Base-by-base conservation (phyloP, 2,113 vertebrate genomes). In the Platichthys stellatus region DNA sequence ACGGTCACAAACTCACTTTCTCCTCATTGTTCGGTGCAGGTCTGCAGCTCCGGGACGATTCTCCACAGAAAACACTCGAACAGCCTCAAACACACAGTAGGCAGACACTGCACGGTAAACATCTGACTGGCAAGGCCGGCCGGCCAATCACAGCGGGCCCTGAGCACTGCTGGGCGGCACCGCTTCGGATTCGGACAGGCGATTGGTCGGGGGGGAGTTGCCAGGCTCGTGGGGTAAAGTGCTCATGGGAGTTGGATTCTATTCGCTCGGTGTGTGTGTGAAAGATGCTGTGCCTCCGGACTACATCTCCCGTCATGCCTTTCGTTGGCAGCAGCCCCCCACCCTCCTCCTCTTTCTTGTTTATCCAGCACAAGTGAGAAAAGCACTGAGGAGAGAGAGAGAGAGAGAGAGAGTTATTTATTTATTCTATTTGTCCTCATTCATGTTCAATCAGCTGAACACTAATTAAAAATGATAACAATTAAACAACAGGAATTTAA, bases 1-100 rank as follows among this genome's bases (percentile, higher is more conserved):
- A 93, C 51, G 47, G 1, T 26, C 8, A 66, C 2, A 86, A 87
- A 94, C 93, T 93, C 84, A 94, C 94, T 90, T 89, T 86, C 87
- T 91, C 84, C 82, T 84, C 91, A 93, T 93, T 90, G 61, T 93
- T 85, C 45, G 80, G 63, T 47, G 78, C 76, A 63, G 64, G 68
- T 89, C 83, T 79, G 53, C 70, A 17, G 63, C 77, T 51, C 59
- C 51, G 69, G 81, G 72, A 88, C 73, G 62, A 59, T 70, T 89
- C 40, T 12, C 12, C 11, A 11, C 11, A 43, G 40, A 43, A 12
- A 13, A 43, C 40, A 11, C 40, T 2, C 40, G 12, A 13, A 9
- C 74, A 63, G 73, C 74, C 83, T 67, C 77, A 43, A 60, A 60
- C 43, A 90, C 69, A 78, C 49, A 47, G 62, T 51, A 61, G 31